These are phyloP conservation scores for Antedon mediterranea DNA, from an alignment of 53 echinoderm and acorn worm genomes.

Conservation along the genomic window DNA sequence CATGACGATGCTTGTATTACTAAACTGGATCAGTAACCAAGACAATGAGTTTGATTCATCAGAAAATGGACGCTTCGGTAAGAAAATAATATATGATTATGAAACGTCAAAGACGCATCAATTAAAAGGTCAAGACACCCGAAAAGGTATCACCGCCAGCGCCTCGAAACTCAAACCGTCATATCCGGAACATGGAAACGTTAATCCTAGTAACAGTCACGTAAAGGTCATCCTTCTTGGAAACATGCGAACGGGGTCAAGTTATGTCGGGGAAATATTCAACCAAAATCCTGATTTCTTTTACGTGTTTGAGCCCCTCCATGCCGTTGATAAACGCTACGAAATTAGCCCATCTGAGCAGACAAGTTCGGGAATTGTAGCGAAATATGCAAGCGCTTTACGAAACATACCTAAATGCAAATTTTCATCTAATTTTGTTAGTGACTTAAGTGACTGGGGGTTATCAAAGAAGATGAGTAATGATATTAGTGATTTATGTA, in stretches of 20 bases:
- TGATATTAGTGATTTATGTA: conserved; percentile 20
- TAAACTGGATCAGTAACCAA: neutral
- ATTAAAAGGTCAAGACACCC: neutral
- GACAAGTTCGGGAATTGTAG: conserved; percentile 13
- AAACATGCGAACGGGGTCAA: conserved; percentile 79
- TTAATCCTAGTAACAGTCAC: neutral
- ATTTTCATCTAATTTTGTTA: conserved; percentile 27
- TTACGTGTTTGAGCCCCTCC: conserved; percentile 78
- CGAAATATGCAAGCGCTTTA: conserved; percentile 18
- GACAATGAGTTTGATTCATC: neutral
- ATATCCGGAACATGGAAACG: neutral
- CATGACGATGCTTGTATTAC: neutral
- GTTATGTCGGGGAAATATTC: conserved; percentile 68
- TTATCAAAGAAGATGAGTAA: conserved; percentile 26
- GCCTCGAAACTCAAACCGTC: neutral
- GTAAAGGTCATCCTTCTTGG: conserved; percentile 50
- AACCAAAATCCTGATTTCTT: conserved; percentile 75
- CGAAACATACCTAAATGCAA: conserved; percentile 31
- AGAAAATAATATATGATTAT: neutral
- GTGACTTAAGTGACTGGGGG: conserved; percentile 33
- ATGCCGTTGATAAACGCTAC: conserved; percentile 29
- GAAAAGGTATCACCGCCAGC: neutral
- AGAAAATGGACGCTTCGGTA: neutral
- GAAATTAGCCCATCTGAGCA: conserved; percentile 4
- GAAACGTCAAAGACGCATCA: neutral